Percentiles rank a stretch among this genome's conserved stretches.
phyloP scores from a whole-genome alignment of 2,888 invertebrate genomes.

The Himalopsyche kuldschensis region DNA sequence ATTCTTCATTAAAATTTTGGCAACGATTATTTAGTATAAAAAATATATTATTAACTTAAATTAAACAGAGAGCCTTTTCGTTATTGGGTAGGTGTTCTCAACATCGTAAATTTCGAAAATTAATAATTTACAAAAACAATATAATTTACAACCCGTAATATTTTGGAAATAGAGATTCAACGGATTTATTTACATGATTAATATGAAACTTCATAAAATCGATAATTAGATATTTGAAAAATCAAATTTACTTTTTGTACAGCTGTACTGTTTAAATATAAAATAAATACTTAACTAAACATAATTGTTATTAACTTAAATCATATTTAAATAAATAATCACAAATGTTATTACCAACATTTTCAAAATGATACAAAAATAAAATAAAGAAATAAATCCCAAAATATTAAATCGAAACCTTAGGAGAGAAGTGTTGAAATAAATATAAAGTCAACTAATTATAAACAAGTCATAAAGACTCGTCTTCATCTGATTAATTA shows the following conservation, averaged over 20 bases:
- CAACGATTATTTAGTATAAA: background rate
- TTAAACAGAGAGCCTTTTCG: background rate
- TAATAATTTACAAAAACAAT: background rate
- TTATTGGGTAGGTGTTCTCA: background rate
- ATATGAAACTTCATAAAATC: background rate
- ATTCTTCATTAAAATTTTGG: background rate
- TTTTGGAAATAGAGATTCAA: background rate
- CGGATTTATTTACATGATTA: background rate
- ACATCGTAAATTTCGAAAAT: background rate
- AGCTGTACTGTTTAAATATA: background rate
- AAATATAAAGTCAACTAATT: background rate
- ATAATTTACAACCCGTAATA: background rate
- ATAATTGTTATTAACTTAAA: background rate
- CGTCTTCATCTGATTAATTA: constrained; percentile 6
- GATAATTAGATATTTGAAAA: constrained; percentile 17
- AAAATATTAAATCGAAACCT: background rate
- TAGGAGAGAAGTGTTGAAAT: background rate
- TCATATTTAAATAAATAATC: background rate
- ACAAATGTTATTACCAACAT: constrained; percentile 9
- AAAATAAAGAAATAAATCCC: constrained; percentile 3
- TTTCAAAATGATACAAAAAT: background rate
- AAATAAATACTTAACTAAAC: background rate
- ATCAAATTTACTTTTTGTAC: constrained; percentile 7
- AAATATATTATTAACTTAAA: background rate
- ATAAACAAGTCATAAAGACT: background rate